Conservation (phyloP, 2,113 vertebrate species). For the Nycticorax nycticorax region DNA sequence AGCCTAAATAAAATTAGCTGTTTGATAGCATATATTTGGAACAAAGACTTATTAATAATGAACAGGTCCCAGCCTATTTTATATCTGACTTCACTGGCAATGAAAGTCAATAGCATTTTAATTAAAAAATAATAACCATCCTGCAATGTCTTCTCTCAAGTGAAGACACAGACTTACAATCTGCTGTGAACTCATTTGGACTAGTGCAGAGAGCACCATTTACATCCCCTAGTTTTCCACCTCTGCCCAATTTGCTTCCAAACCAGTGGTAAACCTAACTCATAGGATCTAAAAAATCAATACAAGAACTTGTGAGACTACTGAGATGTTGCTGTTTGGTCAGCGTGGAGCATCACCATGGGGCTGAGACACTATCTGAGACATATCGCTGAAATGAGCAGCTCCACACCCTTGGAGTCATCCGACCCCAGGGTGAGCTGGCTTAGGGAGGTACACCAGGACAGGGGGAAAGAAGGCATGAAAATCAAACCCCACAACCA, state of each 20-base stretch:
- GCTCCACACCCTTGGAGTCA: background rate
- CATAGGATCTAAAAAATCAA: background rate
- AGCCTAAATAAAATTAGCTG: background rate
- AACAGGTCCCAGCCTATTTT: background rate
- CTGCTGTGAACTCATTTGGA: background rate
- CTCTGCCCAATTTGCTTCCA: background rate
- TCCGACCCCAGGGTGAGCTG: rapidly evolving
- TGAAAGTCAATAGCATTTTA: background rate
- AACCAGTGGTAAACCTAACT: background rate
- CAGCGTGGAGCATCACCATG: rapidly evolving
- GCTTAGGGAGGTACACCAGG: background rate
- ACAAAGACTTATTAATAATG: background rate
- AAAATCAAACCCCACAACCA: background rate
- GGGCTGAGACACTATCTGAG: background rate
- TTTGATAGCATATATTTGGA: background rate
- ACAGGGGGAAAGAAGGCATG: rapidly evolving
- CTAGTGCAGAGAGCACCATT: background rate
- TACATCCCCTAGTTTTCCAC: background rate
- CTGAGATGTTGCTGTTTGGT: background rate
- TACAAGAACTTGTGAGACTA: background rate
- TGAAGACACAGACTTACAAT: background rate
- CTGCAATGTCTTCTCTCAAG: background rate
- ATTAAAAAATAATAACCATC: background rate
- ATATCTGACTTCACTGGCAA: background rate
- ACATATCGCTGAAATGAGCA: background rate